Percentiles rank a stretch among this genome's conserved stretches.
These are phyloP conservation scores for Cynopterus sphinx DNA, from an alignment of 2,797 vertebrate genomes.

Conservation along the genomic window DNA sequence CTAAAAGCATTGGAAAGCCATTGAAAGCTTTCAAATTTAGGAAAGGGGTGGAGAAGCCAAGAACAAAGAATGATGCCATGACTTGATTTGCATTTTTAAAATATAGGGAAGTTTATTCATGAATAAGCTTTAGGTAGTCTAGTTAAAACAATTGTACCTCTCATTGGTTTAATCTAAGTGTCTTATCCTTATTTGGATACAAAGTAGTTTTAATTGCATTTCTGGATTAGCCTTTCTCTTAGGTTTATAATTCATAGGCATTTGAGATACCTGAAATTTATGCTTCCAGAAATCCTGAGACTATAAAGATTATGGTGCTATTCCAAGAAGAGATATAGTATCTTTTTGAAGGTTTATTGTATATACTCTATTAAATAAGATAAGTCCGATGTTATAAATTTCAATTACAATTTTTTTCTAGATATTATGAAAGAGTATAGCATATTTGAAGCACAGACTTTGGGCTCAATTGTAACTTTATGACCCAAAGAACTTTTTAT, in stretches of 20 bases:
- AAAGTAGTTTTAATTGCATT: slow-evolving; percentile 22
- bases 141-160: not conserved
- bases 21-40: not conserved
- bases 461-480: not conserved
- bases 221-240: not conserved
- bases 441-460: not conserved
- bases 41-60: not conserved
- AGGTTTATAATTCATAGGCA: slow-evolving; percentile 3
- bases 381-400: not conserved
- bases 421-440: not conserved
- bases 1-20: not conserved
- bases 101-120: not conserved
- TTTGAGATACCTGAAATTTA: slow-evolving; percentile 18
- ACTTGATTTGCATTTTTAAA: not conserved
- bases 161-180: not conserved
- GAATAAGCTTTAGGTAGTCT: not conserved
- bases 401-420: slow-evolving; percentile 7
- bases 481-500: not conserved
- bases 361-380: slow-evolving; percentile 10
- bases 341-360: slow-evolving; percentile 16
- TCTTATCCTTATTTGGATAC: not conserved
- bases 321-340: not conserved
- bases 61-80: not conserved
- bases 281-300: not conserved
- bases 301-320: not conserved